Evolutionary conservation across 2,797 vertebrate genomes (phyloP), one percentile per base, ranked within the genome.

Genomic region (Macroramphosus scolopax): DNA sequence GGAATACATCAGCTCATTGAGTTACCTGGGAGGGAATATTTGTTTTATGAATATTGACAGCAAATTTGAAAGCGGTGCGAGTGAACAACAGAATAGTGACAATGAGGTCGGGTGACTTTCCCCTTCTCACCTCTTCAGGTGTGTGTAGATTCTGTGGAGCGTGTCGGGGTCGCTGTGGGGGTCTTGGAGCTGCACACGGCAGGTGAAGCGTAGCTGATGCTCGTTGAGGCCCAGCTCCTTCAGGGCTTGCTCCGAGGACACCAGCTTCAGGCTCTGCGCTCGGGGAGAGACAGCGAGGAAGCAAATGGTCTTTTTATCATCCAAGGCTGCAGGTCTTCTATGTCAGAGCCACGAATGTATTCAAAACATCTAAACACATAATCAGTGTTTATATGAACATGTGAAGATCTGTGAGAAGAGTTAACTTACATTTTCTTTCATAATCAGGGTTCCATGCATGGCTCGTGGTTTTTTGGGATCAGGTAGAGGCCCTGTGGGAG

Each of bases 341-440:
- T n/a, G n/a, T n/a, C n/a, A n/a, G n/a, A n/a, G n/a, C n/a, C n/a
- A n/a, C n/a, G n/a, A n/a, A n/a, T n/a, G n/a, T n/a, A 22, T 22
- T 22, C 20, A 22, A 6, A 3, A 22, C 20, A 22, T 6, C 20
- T 22, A 22, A 22, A 22, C n/a, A n/a, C n/a, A n/a, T n/a, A n/a
- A n/a, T n/a, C n/a, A n/a, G n/a, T n/a, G n/a, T n/a, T n/a, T n/a
- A n/a, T n/a, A n/a, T n/a, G n/a, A n/a, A n/a, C n/a, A n/a, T n/a
- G n/a, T n/a, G n/a, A n/a, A n/a, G n/a, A n/a, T n/a, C n/a, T n/a
- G n/a, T n/a, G n/a, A n/a, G n/a, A n/a, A n/a, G n/a, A n/a, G n/a
- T n/a, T n/a, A n/a, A 89, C 94, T 92, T 78, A 98, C 97, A 0
- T 91, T 95, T 48, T 98, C 95, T 75, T 99, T 99, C 92, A 99